Evolutionary conservation across 2,888 invertebrate genomes (phyloP).

Genomic region (Xestia rhomboidea): DNA sequence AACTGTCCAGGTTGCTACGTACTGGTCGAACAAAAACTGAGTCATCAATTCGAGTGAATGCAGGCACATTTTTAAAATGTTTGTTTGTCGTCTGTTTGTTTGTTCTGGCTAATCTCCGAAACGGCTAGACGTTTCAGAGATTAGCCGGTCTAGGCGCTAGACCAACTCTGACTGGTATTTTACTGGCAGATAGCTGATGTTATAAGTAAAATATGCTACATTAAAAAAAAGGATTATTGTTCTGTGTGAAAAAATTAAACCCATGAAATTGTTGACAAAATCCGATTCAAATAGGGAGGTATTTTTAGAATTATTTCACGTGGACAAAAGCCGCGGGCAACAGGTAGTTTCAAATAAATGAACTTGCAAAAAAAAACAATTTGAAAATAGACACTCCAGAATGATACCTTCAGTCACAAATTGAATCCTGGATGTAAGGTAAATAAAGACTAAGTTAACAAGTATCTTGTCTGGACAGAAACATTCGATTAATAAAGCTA

Average conservation of each 20-base stretch:
- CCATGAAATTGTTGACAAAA: too few relatives aligned
- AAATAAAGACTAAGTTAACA: slow-evolving; percentile 22
- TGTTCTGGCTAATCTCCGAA: too few relatives aligned
- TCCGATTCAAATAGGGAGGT: background rate
- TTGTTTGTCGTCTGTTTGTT: too few relatives aligned
- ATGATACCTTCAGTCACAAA: background rate
- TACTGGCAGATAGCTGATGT: background rate
- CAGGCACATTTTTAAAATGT: too few relatives aligned
- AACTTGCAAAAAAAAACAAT: background rate
- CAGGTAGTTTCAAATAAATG: background rate
- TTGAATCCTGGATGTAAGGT: slow-evolving; percentile 16
- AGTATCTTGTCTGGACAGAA: slow-evolving; percentile 29
- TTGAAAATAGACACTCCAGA: background rate
- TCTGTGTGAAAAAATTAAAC: too few relatives aligned
- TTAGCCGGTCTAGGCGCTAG: too few relatives aligned
- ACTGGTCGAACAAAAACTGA: too few relatives aligned
- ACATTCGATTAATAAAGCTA: slow-evolving; percentile 69
- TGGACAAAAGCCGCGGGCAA: background rate
- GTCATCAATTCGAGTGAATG: too few relatives aligned
- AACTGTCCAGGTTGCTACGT: too few relatives aligned
- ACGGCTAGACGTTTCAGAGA: background rate
- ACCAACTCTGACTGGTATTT: background rate
- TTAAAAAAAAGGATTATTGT: background rate
- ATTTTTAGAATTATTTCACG: background rate
- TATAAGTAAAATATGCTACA: background rate